phyloP scores from a whole-genome alignment of 2,888 invertebrate species.

The Dynastes tityus region DNA sequence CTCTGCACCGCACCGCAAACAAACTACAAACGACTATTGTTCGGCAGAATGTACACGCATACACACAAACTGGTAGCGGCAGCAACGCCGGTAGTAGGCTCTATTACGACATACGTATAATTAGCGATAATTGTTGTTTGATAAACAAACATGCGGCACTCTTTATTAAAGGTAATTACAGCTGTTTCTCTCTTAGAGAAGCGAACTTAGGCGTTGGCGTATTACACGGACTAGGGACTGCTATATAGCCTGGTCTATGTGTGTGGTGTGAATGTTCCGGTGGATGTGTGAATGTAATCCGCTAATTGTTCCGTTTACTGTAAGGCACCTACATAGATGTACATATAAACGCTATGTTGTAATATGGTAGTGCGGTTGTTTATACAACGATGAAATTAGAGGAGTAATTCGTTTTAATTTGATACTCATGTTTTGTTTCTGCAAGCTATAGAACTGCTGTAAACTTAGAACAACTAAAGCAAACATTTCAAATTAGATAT shows the following conservation, averaged over 20 bases:
- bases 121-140: conserved; percentile 18
- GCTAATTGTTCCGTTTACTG: neutral
- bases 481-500: too few relatives aligned
- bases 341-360: neutral
- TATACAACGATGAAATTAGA: too few relatives aligned
- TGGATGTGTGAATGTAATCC: neutral
- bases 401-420: too few relatives aligned
- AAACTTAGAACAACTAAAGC: too few relatives aligned
- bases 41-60: too few relatives aligned
- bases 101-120: neutral
- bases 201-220: neutral
- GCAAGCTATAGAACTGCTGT: too few relatives aligned
- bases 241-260: neutral
- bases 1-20: too few relatives aligned
- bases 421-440: too few relatives aligned
- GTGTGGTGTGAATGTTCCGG: neutral
- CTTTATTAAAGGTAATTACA: conserved; percentile 9
- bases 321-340: neutral
- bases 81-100: too few relatives aligned
- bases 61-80: too few relatives aligned
- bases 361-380: too few relatives aligned
- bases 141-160: conserved; percentile 2
- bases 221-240: neutral
- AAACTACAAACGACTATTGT: too few relatives aligned
- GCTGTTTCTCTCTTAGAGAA: neutral